Conservation (phyloP, 1,140 invertebrate genomes). For the Metopolophium dirhodum region DNA sequence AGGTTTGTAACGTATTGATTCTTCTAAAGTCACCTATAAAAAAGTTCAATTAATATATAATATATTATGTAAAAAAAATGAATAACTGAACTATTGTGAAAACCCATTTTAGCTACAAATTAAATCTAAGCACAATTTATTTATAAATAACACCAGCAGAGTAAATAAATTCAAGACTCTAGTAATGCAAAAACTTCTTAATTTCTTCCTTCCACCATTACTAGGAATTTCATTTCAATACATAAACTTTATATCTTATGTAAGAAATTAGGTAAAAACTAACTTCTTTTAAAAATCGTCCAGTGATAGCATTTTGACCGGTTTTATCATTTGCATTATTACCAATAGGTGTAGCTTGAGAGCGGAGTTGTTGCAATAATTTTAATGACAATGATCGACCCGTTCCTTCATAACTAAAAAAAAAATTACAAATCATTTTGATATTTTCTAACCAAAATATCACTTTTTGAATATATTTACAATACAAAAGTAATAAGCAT, state of each 20-base stretch:
- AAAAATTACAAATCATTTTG: background rate
- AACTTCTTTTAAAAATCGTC: constrained; percentile 67
- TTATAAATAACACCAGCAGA: too few species aligned
- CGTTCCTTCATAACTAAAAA: constrained; percentile 90
- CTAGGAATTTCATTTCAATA: background rate
- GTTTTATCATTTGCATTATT: constrained; percentile 63
- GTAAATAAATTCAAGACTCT: too few species aligned
- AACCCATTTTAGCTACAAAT: too few species aligned
- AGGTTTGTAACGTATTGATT: constrained; percentile 92
- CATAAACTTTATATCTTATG: background rate
- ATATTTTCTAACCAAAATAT: background rate
- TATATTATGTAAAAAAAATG: background rate
- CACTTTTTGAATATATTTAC: background rate
- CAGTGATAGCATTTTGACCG: constrained; percentile 64
- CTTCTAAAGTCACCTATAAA: constrained; percentile 77
- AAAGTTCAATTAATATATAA: background rate
- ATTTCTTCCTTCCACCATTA: background rate
- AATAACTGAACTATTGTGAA: too few species aligned
- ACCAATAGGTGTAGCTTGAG: constrained; percentile 67
- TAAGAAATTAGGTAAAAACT: constrained; percentile 30
- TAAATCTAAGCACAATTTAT: too few species aligned
- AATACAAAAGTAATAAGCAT: too few species aligned
- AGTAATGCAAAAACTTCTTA: background rate
- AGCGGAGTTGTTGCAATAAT: constrained; percentile 86
- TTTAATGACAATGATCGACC: constrained; percentile 95